These are phyloP conservation scores for Clarias macrocephalus DNA, from an alignment of 2,113 vertebrate species.

Conservation along the genomic window DNA sequence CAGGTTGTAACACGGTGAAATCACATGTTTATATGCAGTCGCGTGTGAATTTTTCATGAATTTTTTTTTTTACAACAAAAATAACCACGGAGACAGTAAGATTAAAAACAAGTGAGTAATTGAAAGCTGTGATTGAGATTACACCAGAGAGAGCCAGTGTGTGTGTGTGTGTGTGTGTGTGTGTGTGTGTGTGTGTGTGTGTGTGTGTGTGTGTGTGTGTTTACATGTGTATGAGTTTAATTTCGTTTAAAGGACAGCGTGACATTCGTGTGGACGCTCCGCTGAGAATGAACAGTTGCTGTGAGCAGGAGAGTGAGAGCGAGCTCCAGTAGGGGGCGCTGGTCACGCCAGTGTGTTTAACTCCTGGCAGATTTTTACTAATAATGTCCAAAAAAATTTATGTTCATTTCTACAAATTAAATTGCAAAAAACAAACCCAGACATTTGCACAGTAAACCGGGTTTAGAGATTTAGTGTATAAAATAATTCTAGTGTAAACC, in stretches of 20 bases:
- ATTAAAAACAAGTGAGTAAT: background rate
- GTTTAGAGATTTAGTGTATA: background rate
- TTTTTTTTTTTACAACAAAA: background rate
- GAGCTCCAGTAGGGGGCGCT: background rate
- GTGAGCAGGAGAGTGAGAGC: background rate
- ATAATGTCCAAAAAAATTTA: background rate
- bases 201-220: constrained; percentile 2
- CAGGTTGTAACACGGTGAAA: background rate
- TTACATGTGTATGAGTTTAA: constrained; percentile 6
- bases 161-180: background rate
- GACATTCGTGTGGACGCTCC: constrained; percentile 13
- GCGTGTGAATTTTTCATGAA: background rate
- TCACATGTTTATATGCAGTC: background rate
- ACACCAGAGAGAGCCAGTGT: background rate
- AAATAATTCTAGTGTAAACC: background rate
- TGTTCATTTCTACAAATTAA: too few species aligned
- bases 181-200: background rate
- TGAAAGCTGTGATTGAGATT: background rate
- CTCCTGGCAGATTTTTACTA: background rate
- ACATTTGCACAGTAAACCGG: background rate
- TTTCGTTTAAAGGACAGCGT: constrained; percentile 38
- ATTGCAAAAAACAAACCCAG: background rate
- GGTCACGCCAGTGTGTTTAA: background rate
- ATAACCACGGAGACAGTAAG: background rate
- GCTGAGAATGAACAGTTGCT: background rate